Conservation (phyloP, 2,113 vertebrate genomes). For the Dunckerocampus dactyliophorus region DNA sequence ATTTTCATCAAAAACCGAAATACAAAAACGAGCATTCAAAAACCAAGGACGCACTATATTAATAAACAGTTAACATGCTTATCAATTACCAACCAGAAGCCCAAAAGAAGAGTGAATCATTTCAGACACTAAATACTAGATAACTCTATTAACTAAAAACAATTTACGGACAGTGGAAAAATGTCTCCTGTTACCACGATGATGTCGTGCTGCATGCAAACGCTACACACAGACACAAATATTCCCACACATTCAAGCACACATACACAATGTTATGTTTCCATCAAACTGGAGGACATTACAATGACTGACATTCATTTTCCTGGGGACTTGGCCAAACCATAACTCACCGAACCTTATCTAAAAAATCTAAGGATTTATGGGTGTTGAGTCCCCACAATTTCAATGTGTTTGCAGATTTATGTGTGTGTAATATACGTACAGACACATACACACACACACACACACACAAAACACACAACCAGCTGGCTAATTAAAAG, state of each 20-base stretch:
- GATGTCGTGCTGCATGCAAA: background rate
- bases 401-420: background rate
- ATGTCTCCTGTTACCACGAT: conserved; percentile 27
- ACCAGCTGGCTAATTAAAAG: conserved; percentile 68
- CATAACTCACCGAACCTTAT: background rate
- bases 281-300: conserved; percentile 1
- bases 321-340: background rate
- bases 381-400: conserved; percentile 6
- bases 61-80: no score
- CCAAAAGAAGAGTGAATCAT: background rate
- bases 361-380: conserved; percentile 3
- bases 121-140: no score
- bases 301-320: conserved; percentile 8
- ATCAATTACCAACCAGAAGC: no score
- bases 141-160: background rate
- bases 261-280: conserved; percentile 12
- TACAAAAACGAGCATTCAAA: no score
- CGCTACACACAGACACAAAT: conserved; percentile 7
- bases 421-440: conserved; percentile 1
- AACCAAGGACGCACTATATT: no score
- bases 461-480: conserved; percentile 19
- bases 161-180: conserved; percentile 6
- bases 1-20: no score
- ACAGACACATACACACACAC: conserved; percentile 12
- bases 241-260: conserved; percentile 13